Base-by-base conservation (phyloP, 2,888 invertebrate species). In the Thumatha senex region DNA sequence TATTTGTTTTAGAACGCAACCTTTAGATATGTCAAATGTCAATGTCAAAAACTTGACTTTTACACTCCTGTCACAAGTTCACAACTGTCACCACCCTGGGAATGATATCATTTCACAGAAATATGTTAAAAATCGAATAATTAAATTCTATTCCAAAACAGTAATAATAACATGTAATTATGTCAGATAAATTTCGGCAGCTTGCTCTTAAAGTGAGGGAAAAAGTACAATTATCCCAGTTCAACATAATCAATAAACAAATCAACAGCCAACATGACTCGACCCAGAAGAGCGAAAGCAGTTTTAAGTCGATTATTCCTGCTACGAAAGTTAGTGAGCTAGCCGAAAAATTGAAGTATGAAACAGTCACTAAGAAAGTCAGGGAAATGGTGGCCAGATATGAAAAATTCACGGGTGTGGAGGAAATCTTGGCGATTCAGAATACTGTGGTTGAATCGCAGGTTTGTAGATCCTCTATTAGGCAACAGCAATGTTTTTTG, bases 381-480 rank as follows among this genome's bases (percentile, higher is more conserved):
- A 84, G 81, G 40, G 91, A 93, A 43, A 60, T 94, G 45, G 92
- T 94, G 40, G 77, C 79, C 29, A 93, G 92, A 82, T 96, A 96
- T 82, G 96, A 96, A 72, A 94, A 95, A 70, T 91, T 96, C 46
- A 95, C 96, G 7, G 96, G 96, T 1, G 92, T 96, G 44, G 94
- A 95, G 59, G 96, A 96, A 81, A 96, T 97, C 4, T 93, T 94
- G 88, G 89, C 92, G 30, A 94, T 96, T 31, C 96, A 97, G 72
- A 93, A 93, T 59, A 93, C 94, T 43, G 96, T 97, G 0, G 92
- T 96, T 1, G 92, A 93, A 67, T 94, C 95, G 30, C 93, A 94
- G 88, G 93, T 93, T 72, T 38, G 59, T 56, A 7, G 24, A 24
- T 24, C 5, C 5, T 24, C 18, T 24, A 5, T 24, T 24, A 4